Evolutionary conservation across 2,888 invertebrate species (phyloP), one percentile per base, ranked within the genome.

Genomic region (Coleophora deauratella): DNA sequence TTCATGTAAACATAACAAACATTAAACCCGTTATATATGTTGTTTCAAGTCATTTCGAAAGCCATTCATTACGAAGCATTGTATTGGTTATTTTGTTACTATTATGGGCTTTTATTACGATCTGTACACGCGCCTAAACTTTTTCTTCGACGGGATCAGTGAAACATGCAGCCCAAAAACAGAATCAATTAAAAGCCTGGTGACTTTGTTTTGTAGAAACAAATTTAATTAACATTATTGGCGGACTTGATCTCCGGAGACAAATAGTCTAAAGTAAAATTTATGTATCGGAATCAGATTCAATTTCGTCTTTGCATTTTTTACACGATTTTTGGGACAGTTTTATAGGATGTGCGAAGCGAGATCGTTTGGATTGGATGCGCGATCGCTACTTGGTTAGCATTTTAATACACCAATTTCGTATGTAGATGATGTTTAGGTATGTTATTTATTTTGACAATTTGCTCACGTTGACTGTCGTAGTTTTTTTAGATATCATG

Each of bases 221-320:
- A 77, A 81, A 79, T 80, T 80, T 81, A 81, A 79, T 81, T 80
- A 80, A 76, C 75, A 71, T 69, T 76, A 78, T 77, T 78, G 70
- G 66, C 70, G 67, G 62, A 72, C 73, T 76, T 80, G 80, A 82
- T 80, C 80, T 78, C 52, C 67, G 60, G 72, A 81, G 80, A 84
- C 81, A 76, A 84, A 81, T 77, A 73, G 77, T 72, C 77, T 82
- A 79, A 44, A 84, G 82, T 82, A 73, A 82, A 84, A 84, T 84
- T 84, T 82, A 84, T 84, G 81, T 84, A 80, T 82, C 75, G 81
- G 81, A 84, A 81, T 81, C 80, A 82, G 80, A 84, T 82, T 82
- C 80, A 78, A 81, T 82, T 80, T 82, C 72, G 82, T 66, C 72
- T 81, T 80, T 77, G 79, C 74, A 81, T 79, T 82, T 81, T 81